Evolutionary conservation across 1,140 invertebrate species (phyloP).

Genomic region (Maniola jurtina): DNA sequence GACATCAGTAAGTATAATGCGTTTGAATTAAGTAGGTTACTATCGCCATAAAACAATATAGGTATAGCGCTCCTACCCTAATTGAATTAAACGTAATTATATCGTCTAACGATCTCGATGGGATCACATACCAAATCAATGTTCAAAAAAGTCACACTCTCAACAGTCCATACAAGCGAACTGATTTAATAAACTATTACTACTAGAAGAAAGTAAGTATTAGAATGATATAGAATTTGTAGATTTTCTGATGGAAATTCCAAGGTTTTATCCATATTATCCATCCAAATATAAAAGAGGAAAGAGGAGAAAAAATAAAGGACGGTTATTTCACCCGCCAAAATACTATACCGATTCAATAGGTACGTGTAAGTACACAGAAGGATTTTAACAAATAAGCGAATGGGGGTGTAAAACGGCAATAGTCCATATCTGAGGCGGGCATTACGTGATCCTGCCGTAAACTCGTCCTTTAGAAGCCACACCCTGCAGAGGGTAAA

Average conservation of each 20-base stretch:
- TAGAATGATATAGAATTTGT: no score
- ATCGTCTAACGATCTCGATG: no score
- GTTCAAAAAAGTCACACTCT: no score
- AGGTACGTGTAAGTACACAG: neutral
- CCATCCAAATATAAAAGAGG: no score
- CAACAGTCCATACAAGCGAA: no score
- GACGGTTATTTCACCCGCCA: neutral
- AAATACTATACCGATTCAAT: neutral
- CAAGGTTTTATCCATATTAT: no score
- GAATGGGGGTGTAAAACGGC: slow-evolving; percentile 13
- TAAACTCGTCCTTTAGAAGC: slow-evolving; percentile 53
- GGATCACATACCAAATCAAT: no score
- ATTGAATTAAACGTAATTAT: no score
- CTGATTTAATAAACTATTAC: no score
- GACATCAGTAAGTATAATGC: neutral
- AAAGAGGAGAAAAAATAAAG: neutral
- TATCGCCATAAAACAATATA: neutral
- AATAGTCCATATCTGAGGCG: slow-evolving; percentile 25
- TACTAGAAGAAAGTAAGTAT: no score
- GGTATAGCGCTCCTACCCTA: neutral
- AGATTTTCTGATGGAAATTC: no score
- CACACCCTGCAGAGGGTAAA: slow-evolving; percentile 59
- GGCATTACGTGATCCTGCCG: slow-evolving; percentile 26
- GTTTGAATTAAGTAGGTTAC: no score
- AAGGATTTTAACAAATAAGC: slow-evolving; percentile 8